Evolutionary conservation across 2,888 invertebrate genomes (phyloP).

Genomic region (Cantharis lateralis): DNA sequence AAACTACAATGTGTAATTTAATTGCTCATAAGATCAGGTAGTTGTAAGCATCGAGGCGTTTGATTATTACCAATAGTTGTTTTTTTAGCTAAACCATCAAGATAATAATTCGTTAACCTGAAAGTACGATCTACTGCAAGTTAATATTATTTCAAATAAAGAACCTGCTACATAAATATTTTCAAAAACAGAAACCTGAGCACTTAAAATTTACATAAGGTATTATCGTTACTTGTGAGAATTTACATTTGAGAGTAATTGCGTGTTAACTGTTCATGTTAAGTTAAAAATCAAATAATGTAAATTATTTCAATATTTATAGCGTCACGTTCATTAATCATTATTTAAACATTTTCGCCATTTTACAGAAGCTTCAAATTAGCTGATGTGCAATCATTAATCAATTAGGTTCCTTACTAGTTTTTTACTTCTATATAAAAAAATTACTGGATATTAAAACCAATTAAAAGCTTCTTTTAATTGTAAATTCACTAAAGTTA

Average conservation of each 20-base stretch:
- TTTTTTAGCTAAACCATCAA: background rate
- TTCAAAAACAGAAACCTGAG: background rate
- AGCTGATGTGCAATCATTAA: background rate
- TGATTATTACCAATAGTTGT: background rate
- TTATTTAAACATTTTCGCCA: background rate
- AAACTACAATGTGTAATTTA: slow-evolving; percentile 23
- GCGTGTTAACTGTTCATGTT: slow-evolving; percentile 1
- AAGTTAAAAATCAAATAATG: slow-evolving; percentile 1
- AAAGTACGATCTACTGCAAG: background rate
- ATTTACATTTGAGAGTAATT: slow-evolving; percentile 3
- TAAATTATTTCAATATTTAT: background rate
- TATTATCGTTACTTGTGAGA: background rate
- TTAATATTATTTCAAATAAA: background rate
- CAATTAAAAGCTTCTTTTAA: no score
- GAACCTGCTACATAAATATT: background rate
- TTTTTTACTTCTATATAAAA: background rate
- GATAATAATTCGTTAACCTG: slow-evolving; percentile 1
- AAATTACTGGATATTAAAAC: background rate
- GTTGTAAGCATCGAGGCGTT: background rate
- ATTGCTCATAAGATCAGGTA: slow-evolving; percentile 15
- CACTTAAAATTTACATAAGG: slow-evolving; percentile 3
- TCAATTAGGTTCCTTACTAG: background rate
- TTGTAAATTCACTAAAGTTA: no score
- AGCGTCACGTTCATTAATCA: background rate
- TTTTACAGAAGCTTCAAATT: background rate